Evolutionary conservation across 2,888 invertebrate genomes (phyloP), one percentile per base, ranked within the genome.

Genomic region (Antheraea assamensis): DNA sequence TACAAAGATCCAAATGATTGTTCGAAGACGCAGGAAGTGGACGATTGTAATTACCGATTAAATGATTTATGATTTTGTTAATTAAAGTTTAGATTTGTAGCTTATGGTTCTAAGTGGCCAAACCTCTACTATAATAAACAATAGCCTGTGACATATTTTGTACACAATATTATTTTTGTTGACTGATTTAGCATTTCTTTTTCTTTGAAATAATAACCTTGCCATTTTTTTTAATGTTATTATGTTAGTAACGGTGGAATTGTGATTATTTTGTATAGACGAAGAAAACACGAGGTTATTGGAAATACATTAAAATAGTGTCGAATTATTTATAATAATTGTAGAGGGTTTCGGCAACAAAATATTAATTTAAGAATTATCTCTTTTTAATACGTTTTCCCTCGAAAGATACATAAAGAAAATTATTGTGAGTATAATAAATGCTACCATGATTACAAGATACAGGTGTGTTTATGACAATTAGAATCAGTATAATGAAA

Each of bases 1-100:
- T 71, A 68, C 52, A 10, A 55, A 68, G 78, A 78, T 77, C 75
- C 75, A 78, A 77, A 81, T 55, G 80, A 80, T 79, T 71, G 61
- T 58, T 35, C 68, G 66, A 70, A 58, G 70, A 70, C 17, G 30
- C 27, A 68, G 27, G 42, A 72, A 70, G 70, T 58, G 30, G 10
- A 35, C 35, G 68, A 19, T 35, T 68, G 35, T 68, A 35, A 68
- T 35, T 35, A 68, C 68, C 31, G 21, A n/a, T 68, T 19, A 68
- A 68, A 68, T 68, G 31, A 35, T n/a, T 68, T 58, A 68, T 68
- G 8, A 68, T 68, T 31, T 30, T 68, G 21, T 68, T 35, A 35
- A 68, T 68, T 68, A n/a, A 68, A 64, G 17, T 61, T 10, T 61
- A 61, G 61, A 61, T 5, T n/a, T 64, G 17, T 64, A 64, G 61